Percentiles rank a stretch among this genome's conserved stretches.
These are phyloP conservation scores for Plectropomus leopardus DNA, from an alignment of 2,113 vertebrate species.

Conservation along the genomic window DNA sequence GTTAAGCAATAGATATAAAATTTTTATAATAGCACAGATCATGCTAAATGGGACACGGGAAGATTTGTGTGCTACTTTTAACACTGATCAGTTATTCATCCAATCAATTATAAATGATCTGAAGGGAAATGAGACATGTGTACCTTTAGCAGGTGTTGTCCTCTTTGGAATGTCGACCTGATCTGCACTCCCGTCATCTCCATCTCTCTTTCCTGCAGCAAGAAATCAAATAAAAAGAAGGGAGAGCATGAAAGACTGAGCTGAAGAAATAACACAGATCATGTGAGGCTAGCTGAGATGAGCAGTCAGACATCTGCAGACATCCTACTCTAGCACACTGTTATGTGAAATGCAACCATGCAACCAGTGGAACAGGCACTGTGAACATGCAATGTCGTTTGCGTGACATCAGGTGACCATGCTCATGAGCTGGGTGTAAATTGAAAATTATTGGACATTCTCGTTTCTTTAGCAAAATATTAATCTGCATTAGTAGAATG, in stretches of 20 bases:
- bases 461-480: constrained; percentile 1
- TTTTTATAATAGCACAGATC: background rate
- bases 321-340: background rate
- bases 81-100: background rate
- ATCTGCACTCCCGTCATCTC: constrained; percentile 87
- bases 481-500: constrained; percentile 53
- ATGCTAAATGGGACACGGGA: background rate
- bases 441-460: background rate
- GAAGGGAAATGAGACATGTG: background rate
- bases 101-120: background rate
- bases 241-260: background rate
- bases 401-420: constrained; percentile 42
- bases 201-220: constrained; percentile 90
- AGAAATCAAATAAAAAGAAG: background rate
- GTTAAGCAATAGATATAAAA: background rate
- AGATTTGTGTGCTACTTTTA: background rate
- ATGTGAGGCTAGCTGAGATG: background rate
- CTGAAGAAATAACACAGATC: background rate
- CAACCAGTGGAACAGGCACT: constrained; percentile 45
- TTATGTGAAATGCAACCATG: constrained; percentile 51
- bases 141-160: constrained; percentile 93
- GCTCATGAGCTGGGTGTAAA: constrained; percentile 29
- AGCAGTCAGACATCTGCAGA: constrained; percentile 27
- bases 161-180: constrained; percentile 96
- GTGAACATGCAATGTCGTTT: constrained; percentile 63